Base-by-base conservation (phyloP, 1,140 invertebrate species). In the Tachypleus tridentatus region DNA sequence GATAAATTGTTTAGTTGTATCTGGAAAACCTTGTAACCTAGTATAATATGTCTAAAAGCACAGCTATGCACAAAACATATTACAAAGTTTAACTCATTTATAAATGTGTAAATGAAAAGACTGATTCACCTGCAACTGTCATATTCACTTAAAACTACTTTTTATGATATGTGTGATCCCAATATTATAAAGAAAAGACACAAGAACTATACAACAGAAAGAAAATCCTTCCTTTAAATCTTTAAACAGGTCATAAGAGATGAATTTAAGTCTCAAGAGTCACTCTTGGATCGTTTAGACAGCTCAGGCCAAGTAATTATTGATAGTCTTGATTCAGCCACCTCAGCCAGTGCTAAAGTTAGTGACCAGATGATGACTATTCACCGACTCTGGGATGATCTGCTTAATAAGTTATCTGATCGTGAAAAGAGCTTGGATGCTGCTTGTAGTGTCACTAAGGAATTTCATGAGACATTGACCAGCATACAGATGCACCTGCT, bases 261-360 rank as follows among this genome's bases (percentile, higher is more conserved):
- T 78, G 93, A 97, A 77, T 89, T 97, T 79, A 82, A 87, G 63
- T 86, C 87, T 3, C 93, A 96, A 74, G 88, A 96, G 74, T 89
- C 91, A 0, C 87, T 91, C 67, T 78, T 95, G 60, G 84, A 90
- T 66, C 88, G 92, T 70, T 82, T 97, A 65, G 84, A 91, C 70
- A 84, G 89, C 66, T 82, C 91, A 47, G 89, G 87, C 4, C 84
- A 87, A 67, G 82, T 82, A 29, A 85, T 95, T 10, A 76, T 94
- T 4, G 79, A 83, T 51, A 82, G 85, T 68, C 77, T 92, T 60
- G 81, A 85, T 51, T 80, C 82, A 6, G 81, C 85, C 62, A 86
- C 87, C 4, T 77, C 85, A 0, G 84, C 87, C 68, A 82, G 82
- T 49, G 85, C 93, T 6, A 76, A 95, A 10, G 80, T 83, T 51